Evolutionary conservation across 2,888 invertebrate genomes (phyloP).

Genomic region (Cheilosia vernalis): DNA sequence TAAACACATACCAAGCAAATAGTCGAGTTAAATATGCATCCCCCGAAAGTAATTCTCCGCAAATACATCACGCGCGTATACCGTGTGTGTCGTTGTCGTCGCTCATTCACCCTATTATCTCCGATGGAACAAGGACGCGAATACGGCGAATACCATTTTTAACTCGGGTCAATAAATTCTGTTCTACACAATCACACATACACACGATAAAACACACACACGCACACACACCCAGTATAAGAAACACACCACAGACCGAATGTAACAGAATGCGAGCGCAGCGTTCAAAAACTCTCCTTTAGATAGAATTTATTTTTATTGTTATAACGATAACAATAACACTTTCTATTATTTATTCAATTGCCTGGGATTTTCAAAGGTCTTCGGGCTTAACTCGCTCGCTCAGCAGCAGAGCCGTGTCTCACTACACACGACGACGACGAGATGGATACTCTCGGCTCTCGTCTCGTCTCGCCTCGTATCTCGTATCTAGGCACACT

Average conservation of each 20-base stretch:
- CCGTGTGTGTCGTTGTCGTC: conserved; percentile 30
- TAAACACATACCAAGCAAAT: conserved; percentile 71
- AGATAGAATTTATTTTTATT: conserved; percentile 74
- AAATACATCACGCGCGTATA: conserved; percentile 61
- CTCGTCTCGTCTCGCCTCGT: conserved; percentile 23
- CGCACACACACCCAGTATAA: not conserved
- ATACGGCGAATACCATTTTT: conserved; percentile 64
- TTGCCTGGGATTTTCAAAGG: conserved; percentile 72
- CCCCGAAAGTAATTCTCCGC: conserved; percentile 69
- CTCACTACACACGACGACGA: conserved; percentile 41
- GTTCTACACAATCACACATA: conserved; percentile 25
- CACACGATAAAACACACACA: conserved; percentile 42
- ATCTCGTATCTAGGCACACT: conserved; percentile 64
- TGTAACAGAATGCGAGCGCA: conserved; percentile 22
- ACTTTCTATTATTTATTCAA: conserved; percentile 75
- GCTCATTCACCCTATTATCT: conserved; percentile 74
- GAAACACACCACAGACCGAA: not conserved
- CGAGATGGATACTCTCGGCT: conserved; percentile 51
- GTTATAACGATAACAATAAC: conserved; percentile 75
- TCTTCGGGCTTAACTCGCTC: conserved; percentile 45
- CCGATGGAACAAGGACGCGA: conserved; percentile 71
- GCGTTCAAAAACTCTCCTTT: conserved; percentile 55
- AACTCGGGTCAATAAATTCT: conserved; percentile 74
- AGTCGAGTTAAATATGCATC: conserved; percentile 72
- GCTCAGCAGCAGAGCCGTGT: not conserved